Conservation (phyloP, 2,113 vertebrate species). For the Edolisoma coerulescens region DNA sequence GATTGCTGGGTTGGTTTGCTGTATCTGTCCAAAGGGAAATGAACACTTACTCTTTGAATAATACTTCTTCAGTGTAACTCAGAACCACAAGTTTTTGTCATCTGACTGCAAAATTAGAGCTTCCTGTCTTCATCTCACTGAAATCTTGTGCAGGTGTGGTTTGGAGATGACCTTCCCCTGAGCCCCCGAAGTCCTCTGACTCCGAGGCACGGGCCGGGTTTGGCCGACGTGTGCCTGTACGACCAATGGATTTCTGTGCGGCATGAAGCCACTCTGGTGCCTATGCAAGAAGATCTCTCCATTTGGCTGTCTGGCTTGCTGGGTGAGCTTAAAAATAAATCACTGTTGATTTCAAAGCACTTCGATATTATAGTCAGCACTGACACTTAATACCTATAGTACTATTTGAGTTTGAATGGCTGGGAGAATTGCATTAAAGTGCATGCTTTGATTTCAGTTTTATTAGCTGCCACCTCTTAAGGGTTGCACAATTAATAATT, state of each 20-base stretch:
- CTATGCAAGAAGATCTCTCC: constrained; percentile 95
- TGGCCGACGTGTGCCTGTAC: constrained; percentile 89
- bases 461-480: neutral
- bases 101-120: neutral
- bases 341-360: neutral
- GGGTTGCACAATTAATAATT: neutral
- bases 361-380: neutral
- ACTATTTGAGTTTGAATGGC: neutral
- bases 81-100: neutral
- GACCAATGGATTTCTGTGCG: constrained; percentile 94
- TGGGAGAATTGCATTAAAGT: neutral
- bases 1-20: neutral
- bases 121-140: neutral
- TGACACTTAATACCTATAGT: neutral
- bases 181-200: constrained; percentile 81
- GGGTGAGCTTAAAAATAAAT: constrained; percentile 72
- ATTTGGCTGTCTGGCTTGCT: constrained; percentile 92
- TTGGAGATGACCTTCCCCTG: constrained; percentile 85
- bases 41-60: neutral
- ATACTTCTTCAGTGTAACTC: neutral
- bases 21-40: neutral
- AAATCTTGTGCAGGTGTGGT: constrained; percentile 80
- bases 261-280: constrained; percentile 88
- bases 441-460: neutral
- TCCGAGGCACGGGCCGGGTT: constrained; percentile 86